phyloP scores from a whole-genome alignment of 2,888 invertebrate species.

The Thalpophila matura region DNA sequence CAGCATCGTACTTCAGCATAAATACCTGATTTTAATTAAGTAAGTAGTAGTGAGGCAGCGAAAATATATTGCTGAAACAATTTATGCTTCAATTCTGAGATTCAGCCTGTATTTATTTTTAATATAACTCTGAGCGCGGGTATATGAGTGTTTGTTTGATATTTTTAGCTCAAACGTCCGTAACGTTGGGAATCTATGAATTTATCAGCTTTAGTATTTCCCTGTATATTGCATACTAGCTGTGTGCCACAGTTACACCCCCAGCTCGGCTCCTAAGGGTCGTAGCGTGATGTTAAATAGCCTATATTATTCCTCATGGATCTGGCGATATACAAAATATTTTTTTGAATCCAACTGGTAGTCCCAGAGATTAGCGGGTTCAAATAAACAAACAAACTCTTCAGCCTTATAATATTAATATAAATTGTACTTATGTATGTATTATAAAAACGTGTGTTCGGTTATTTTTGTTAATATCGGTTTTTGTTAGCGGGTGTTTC shows the following conservation, averaged over 20 bases:
- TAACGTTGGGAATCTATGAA: slow-evolving; percentile 56
- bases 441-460: slow-evolving; percentile 4
- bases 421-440: slow-evolving; percentile 1
- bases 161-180: slow-evolving; percentile 61
- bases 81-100: slow-evolving; percentile 48
- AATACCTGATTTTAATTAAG: slow-evolving; percentile 19
- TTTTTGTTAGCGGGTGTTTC: slow-evolving; percentile 50
- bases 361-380: no score
- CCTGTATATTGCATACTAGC: slow-evolving; percentile 22
- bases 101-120: slow-evolving; percentile 63
- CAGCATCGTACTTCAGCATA: neutral
- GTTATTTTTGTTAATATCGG: slow-evolving; percentile 43
- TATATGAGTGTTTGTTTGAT: slow-evolving; percentile 63
- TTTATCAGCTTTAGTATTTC: slow-evolving; percentile 44
- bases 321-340: no score
- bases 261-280: no score
- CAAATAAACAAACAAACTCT: no score
- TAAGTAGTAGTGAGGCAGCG: slow-evolving; percentile 11
- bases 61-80: slow-evolving; percentile 41
- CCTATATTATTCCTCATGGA: no score
- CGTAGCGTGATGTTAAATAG: no score
- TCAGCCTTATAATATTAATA: no score
- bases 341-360: no score
- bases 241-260: no score
- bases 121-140: slow-evolving; percentile 53